Evolutionary conservation across 2,888 invertebrate species (phyloP).

Genomic region (Amphiduros pacificus): DNA sequence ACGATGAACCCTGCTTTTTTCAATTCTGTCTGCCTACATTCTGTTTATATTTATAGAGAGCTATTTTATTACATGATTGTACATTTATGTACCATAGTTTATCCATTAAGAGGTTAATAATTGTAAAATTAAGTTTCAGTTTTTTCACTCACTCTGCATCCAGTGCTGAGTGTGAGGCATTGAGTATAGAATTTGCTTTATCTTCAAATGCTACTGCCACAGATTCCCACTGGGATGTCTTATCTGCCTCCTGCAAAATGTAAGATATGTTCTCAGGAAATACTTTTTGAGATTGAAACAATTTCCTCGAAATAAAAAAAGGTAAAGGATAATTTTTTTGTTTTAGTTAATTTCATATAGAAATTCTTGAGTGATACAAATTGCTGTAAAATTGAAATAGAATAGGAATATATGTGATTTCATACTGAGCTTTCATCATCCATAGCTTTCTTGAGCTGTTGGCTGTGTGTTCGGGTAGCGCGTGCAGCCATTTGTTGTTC

Average conservation of each 20-base stretch:
- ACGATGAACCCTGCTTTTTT: background rate
- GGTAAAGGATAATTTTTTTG: too few relatives aligned
- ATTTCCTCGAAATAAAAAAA: too few relatives aligned
- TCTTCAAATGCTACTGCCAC: constrained; percentile 42
- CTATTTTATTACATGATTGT: too few relatives aligned
- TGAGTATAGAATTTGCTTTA: constrained; percentile 34
- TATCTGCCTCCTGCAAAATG: constrained; percentile 28
- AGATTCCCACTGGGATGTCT: constrained; percentile 49
- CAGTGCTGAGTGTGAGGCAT: constrained; percentile 39
- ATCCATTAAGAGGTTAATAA: too few relatives aligned
- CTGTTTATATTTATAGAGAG: too few relatives aligned
- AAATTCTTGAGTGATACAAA: background rate
- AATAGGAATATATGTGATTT: background rate
- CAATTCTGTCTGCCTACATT: background rate
- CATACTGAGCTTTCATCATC: too few relatives aligned
- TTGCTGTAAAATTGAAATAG: background rate
- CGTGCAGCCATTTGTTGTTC: constrained; percentile 36
- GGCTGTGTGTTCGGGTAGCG: constrained; percentile 49
- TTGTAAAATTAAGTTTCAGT: too few relatives aligned
- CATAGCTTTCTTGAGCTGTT: constrained; percentile 58
- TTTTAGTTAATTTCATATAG: too few relatives aligned
- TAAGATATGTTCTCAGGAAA: too few relatives aligned
- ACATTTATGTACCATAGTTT: too few relatives aligned
- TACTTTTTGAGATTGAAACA: too few relatives aligned
- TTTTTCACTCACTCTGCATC: constrained; percentile 35